Evolutionary conservation across 1,140 invertebrate species (phyloP), one percentile per base, ranked within the genome.

Genomic region (Phthorimaea operculella): DNA sequence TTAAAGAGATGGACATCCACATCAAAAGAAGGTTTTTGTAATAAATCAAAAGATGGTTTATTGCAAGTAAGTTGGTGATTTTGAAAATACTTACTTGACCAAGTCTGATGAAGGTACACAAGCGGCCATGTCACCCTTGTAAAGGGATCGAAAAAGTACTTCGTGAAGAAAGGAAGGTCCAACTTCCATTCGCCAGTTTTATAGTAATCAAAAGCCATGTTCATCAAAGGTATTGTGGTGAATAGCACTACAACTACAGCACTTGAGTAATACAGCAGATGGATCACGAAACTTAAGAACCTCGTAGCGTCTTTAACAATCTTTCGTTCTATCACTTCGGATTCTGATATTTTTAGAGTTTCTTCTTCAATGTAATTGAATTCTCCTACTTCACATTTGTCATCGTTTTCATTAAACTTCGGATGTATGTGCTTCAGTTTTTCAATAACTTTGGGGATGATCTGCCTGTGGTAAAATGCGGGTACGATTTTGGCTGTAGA

Each of bases 61-160:
- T n/a, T n/a, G 21, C 6, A 28, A 4, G 21, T 28, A 2, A 28
- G 6, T 28, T 28, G 21, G 6, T n/a, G n/a, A 28, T 6, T 28
- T 28, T 28, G 6, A 28, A 42, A 33, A 42, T 67, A 72, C 67
- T 72, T 56, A 75, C 74, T 70, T 52, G 72, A 73, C 58, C 56
- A 62, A 63, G 75, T 63, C 18, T 75, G 74, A 63, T 77, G 72
- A 8, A 70, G 3, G 42, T 77, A 77, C 1, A 70, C 59, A 12
- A 69, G 51, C 0, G 65, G 67, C 70, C 70, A 75, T 14, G 64
- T 51, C n/a, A 16, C 36, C 33, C 57, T 54, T 14, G 63, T 58
- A 33, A 61, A 64, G 2, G 61, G 57, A 56, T 78, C 62, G 44
- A 71, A 72, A 18, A 66, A 70, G 51, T 71, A 78, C 44, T 68